Evolutionary conservation across 2,797 vertebrate genomes (phyloP).

Genomic region (Micromesistius poutassou): DNA sequence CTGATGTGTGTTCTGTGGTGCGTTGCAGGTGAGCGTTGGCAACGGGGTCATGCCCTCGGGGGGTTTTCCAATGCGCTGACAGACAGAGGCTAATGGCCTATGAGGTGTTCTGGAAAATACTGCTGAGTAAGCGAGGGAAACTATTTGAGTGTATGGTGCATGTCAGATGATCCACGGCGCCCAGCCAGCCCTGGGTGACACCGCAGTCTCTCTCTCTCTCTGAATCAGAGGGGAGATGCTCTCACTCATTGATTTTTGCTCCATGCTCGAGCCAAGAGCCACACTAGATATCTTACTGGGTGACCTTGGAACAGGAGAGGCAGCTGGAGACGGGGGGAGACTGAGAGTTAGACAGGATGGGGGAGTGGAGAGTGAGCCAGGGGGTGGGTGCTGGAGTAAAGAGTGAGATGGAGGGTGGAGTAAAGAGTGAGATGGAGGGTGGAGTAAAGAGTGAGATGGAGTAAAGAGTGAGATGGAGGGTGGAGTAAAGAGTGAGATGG

Average conservation of each 20-base stretch:
- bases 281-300: constrained; percentile 29
- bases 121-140: constrained; percentile 5
- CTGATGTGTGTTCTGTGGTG: constrained; percentile 30
- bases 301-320: constrained; percentile 56
- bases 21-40: constrained; percentile 71
- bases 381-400: too few relatives aligned
- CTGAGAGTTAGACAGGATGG: neutral
- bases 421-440: neutral
- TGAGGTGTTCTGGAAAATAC: constrained; percentile 23
- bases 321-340: neutral
- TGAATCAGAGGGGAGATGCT: constrained; percentile 37
- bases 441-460: neutral
- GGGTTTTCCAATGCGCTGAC: constrained; percentile 54
- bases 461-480: neutral
- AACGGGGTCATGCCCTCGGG: constrained; percentile 69
- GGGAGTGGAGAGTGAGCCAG: neutral
- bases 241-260: constrained; percentile 62
- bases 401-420: neutral
- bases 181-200: constrained; percentile 44
- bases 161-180: constrained; percentile 22
- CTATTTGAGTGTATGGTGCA: constrained; percentile 10
- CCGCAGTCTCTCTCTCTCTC: constrained; percentile 24
- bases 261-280: constrained; percentile 38
- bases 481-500: neutral
- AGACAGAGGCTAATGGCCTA: constrained; percentile 52